A percentile compares a stretch with the other conserved stretches of the same genome.
Conservation (phyloP, 2,797 vertebrate genomes). For the Chelonia mydas region DNA sequence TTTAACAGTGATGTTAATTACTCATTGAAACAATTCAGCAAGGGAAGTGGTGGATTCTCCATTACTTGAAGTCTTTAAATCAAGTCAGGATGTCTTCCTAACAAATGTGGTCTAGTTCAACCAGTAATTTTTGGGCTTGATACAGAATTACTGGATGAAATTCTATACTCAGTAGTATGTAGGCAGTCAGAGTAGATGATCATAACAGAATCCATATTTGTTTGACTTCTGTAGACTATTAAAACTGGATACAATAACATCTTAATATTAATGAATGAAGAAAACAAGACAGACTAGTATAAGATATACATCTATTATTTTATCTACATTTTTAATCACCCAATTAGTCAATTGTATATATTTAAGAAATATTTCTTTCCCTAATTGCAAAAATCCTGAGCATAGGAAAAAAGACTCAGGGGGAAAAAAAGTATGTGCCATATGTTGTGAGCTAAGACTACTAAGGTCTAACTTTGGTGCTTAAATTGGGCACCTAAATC, state of each 20-base stretch:
- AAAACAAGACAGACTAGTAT: no score
- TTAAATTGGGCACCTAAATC: neutral
- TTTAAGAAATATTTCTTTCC: no score
- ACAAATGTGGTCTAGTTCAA: neutral
- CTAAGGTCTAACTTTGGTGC: neutral
- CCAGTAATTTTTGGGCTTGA: neutral
- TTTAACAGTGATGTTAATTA: neutral
- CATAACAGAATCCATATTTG: neutral
- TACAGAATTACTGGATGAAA: neutral
- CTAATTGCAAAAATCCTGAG: no score
- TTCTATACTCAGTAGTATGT: neutral
- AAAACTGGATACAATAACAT: neutral
- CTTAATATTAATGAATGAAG: neutral
- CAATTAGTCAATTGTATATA: neutral
- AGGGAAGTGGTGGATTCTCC: neutral
- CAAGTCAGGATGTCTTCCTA: neutral
- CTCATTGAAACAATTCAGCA: neutral
- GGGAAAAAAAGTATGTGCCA: no score
- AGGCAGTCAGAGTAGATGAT: neutral
- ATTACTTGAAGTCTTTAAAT: neutral
- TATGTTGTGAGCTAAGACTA: no score
- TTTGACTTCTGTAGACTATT: neutral
- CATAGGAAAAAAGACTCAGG: no score
- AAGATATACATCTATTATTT: neutral
- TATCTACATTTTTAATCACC: neutral